A percentile compares a stretch with the other conserved stretches of the same genome.
phyloP scores from a whole-genome alignment of 2,113 vertebrate species.

The Brachypodius melanocephalos region DNA sequence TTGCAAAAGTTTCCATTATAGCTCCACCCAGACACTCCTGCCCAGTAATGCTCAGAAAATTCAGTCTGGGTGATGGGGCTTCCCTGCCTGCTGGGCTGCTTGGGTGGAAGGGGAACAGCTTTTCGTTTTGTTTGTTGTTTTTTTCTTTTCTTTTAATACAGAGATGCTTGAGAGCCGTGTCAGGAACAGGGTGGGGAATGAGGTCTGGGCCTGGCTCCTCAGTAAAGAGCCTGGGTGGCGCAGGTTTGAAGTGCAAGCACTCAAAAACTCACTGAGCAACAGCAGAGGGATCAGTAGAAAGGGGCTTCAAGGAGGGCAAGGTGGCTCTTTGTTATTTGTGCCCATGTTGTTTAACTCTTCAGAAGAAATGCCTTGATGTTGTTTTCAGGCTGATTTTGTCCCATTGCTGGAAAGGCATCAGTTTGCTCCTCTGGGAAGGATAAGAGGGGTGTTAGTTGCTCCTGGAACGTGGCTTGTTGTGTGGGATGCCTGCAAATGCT shows the following conservation, averaged over 20 bases:
- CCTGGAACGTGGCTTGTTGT: neutral
- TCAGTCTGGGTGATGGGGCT: neutral
- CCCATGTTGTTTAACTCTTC: neutral
- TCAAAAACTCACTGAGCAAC: neutral
- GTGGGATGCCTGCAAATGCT: rapidly evolving
- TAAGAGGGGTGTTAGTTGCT: neutral
- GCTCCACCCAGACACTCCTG: neutral
- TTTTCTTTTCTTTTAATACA: neutral
- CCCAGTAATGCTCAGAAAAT: neutral
- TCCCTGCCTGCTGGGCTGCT: neutral
- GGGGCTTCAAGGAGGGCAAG: neutral
- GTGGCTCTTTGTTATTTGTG: neutral
- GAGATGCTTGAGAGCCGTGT: neutral
- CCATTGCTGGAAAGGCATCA: neutral
- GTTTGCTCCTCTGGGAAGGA: neutral
- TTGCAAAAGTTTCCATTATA: constrained; percentile 45
- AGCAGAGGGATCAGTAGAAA: neutral
- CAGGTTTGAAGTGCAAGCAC: neutral
- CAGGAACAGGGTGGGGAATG: neutral
- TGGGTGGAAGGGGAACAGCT: neutral
- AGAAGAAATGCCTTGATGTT: neutral
- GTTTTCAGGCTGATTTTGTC: neutral
- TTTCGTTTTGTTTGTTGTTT: neutral
- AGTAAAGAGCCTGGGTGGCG: neutral
- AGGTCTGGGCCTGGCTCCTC: neutral